Evolutionary conservation across 1,140 invertebrate species (phyloP).

Genomic region (Cotesia chilonis): DNA sequence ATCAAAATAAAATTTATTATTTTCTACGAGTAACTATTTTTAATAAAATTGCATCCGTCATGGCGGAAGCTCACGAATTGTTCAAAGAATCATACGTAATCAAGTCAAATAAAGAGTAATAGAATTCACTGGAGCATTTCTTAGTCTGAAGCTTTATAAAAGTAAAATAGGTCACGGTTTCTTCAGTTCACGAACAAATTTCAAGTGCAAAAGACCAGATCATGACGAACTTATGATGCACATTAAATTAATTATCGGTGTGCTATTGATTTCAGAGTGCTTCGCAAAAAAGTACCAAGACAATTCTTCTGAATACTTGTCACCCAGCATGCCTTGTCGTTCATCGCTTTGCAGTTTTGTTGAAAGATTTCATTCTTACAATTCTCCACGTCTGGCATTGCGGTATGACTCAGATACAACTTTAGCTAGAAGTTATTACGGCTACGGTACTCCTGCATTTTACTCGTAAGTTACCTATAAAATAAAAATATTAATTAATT

Average conservation of each 20-base stretch:
- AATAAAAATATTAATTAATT: conserved; percentile 15
- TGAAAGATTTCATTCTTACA: neutral
- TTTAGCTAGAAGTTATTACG: conserved; percentile 54
- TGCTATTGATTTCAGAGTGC: no score
- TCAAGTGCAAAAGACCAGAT: conserved; percentile 4
- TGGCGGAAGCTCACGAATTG: conserved; percentile 38
- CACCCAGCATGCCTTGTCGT: no score
- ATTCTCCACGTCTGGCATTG: neutral
- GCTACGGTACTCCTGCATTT: conserved; percentile 46
- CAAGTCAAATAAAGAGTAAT: conserved; percentile 25
- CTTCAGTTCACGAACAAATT: conserved; percentile 7
- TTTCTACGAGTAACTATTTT: neutral
- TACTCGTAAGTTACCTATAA: conserved; percentile 50
- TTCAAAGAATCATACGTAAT: conserved; percentile 33
- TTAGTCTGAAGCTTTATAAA: neutral
- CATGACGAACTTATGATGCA: neutral
- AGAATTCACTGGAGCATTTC: conserved; percentile 38
- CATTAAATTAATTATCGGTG: no score
- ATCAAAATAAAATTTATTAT: no score
- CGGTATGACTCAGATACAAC: conserved; percentile 38
- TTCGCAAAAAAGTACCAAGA: no score
- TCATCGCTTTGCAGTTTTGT: neutral
- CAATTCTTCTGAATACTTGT: no score
- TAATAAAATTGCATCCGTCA: conserved; percentile 34
- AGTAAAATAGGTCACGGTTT: conserved; percentile 13